Base-by-base conservation (phyloP, 2,113 vertebrate genomes). In the Nestor notabilis region DNA sequence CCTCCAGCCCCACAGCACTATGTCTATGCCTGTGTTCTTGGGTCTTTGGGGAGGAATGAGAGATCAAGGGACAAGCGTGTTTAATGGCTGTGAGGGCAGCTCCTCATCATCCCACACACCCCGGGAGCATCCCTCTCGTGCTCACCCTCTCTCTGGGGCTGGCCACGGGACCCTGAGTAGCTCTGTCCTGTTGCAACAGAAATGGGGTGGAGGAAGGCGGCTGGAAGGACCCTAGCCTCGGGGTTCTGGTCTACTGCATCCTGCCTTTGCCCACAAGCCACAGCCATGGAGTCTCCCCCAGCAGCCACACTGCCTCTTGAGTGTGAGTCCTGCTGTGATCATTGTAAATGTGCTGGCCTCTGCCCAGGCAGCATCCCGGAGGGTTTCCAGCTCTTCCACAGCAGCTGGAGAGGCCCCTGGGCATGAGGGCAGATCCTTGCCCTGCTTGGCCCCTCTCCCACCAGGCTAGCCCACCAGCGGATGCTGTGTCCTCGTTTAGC, bases 341-440 rank as follows among this genome's bases (percentile, higher is more conserved):
- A 46, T 31, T 70, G 39, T 77, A 56, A 52, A 86, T 29, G n/a
- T 0, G 0, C 49, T 6, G 1, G 24, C 60, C 75, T 56, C 50
- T 89, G 60, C 50, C 56, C 4, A 4, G 78, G 41, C 16, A 60
- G 47, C 46, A 50, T 66, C 46, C 33, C 10, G 52, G 37, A 37
- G 37, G 14, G 33, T 85, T 89, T 79, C 75, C 66, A 71, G 49
- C 80, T 95, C 35, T 44, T 46, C 12, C 1, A 4, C 41, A 81
- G 46, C 46, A 87, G 28, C 69, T 10, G 2, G 47, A 74, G 65
- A 66, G 50, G 63, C 33, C 14, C 10, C 64, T 61, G n/a, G 60
- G 44, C 39, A 44, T 0, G 0, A n/a, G 11, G 29, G 39, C 37
- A 63, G 39, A 58, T 63, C 46, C 17, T 81, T 0, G 0, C 44